Base-by-base conservation (phyloP, 2,113 vertebrate genomes). In the Bambusicola thoracicus region DNA sequence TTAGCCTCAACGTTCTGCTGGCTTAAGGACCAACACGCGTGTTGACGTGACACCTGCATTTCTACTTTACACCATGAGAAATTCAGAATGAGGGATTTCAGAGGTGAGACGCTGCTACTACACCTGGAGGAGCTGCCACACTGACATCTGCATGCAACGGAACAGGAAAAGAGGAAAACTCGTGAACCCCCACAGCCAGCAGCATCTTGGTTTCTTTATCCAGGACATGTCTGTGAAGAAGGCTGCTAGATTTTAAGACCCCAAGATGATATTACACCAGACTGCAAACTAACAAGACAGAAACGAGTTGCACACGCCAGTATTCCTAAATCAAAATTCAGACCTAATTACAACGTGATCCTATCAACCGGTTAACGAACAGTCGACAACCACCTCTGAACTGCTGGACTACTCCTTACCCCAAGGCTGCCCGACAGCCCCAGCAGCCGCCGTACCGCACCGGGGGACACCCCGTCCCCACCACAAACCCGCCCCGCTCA, bases 91-190 rank as follows among this genome's bases (percentile, higher is more conserved):
- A 43, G 43, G 75, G 30, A 59, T 65, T 81, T 77, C 43, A 75
- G 48, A 43, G 8, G 18, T 9, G 63, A 44, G 27, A 48, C 65
- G 40, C 51, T 30, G 13, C 25, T 36, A 78, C 7, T 22, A 30
- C 49, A 85, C 63, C 72, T 44, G 36, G 68, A 51, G 85, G 85
- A 93, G 72, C 79, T 92, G 85, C 81, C 76, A 38, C 10, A 27
- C n/a, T 88, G 79, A 74, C 40, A 86, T 65, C 19, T 51, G n/a
- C 22, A 91, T 65, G 93, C 27, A 67, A 58, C 1, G 32, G 72
- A 91, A 59, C 6, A 77, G 68, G 36, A 32, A 18, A 56, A 67
- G 13, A n/a, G 27, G 77, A 58, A 53, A 53, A 14, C 25, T 77
- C 32, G 51, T 49, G 34, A 74, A 44, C 11, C 51, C 65, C 61